phyloP scores from a whole-genome alignment of 2,113 vertebrate species.

The Barbus barbus region DNA sequence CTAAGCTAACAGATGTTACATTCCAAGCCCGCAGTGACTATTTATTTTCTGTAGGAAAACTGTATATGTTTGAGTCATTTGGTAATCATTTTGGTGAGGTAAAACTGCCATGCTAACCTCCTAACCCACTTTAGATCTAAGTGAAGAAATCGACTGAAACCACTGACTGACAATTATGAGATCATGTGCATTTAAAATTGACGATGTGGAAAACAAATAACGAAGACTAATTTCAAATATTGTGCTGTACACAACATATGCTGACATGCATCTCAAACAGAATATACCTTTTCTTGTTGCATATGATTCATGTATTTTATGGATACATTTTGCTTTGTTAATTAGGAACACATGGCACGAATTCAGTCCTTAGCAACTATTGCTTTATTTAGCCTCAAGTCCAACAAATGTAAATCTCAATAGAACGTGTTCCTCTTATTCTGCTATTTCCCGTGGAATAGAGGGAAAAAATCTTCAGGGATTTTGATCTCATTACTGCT shows the following conservation, averaged over 20 bases:
- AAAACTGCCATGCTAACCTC: conserved; percentile 19
- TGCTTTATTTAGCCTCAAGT: conserved; percentile 64
- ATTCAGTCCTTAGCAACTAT: conserved; percentile 55
- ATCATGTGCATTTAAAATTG: conserved; percentile 7
- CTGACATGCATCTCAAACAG: background rate
- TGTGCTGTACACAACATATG: background rate
- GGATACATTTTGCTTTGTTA: conserved; percentile 26
- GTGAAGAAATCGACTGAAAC: background rate
- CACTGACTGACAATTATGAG: background rate
- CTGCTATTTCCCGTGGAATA: conserved; percentile 53
- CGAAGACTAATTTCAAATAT: background rate
- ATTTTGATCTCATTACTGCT: conserved; percentile 71
- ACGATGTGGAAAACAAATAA: background rate
- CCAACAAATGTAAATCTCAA: conserved; percentile 66
- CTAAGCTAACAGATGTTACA: conserved; percentile 38
- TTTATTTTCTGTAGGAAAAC: conserved; percentile 32
- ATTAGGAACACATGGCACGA: conserved; percentile 71
- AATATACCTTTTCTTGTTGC: background rate
- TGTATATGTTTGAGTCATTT: background rate
- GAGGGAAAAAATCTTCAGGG: conserved; percentile 66
- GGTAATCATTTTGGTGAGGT: background rate
- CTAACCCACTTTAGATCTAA: conserved; percentile 15
- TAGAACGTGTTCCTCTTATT: conserved; percentile 66
- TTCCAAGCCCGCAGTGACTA: conserved; percentile 5
- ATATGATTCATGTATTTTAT: conserved; percentile 32